phyloP scores from a whole-genome alignment of 2,113 vertebrate species.

The Panthera tigris region DNA sequence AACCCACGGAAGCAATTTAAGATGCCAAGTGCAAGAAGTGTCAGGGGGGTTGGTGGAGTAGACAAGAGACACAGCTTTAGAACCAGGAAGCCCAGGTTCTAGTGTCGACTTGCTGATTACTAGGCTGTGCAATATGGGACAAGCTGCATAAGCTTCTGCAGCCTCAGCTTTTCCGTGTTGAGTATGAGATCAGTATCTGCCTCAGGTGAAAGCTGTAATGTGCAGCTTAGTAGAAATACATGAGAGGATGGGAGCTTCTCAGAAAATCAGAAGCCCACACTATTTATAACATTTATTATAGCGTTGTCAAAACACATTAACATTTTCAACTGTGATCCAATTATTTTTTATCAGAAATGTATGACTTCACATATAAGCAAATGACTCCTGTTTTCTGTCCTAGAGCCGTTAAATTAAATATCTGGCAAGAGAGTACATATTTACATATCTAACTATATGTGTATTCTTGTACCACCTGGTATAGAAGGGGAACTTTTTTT shows the following conservation, averaged over 20 bases:
- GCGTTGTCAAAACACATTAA: background rate
- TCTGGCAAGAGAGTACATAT: background rate
- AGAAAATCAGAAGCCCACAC: background rate
- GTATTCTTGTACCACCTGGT: background rate
- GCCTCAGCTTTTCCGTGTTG: background rate
- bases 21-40: background rate
- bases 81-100: background rate
- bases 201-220: background rate
- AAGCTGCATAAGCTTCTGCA: background rate
- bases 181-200: background rate
- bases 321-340: background rate
- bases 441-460: background rate
- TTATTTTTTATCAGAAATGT: slow-evolving; percentile 6
- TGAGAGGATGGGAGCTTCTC: background rate
- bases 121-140: background rate
- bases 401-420: background rate
- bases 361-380: background rate
- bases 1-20: background rate
- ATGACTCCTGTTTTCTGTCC: background rate
- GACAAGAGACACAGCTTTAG: background rate
- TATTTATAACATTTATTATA: background rate
- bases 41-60: too few relatives aligned
- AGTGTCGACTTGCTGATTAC: background rate
- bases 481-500: background rate
- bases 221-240: background rate